A percentile compares a stretch with the other conserved stretches of the same genome.
These are phyloP conservation scores for Leptopilina syphax DNA, from an alignment of 2,888 invertebrate genomes.

Conservation along the genomic window DNA sequence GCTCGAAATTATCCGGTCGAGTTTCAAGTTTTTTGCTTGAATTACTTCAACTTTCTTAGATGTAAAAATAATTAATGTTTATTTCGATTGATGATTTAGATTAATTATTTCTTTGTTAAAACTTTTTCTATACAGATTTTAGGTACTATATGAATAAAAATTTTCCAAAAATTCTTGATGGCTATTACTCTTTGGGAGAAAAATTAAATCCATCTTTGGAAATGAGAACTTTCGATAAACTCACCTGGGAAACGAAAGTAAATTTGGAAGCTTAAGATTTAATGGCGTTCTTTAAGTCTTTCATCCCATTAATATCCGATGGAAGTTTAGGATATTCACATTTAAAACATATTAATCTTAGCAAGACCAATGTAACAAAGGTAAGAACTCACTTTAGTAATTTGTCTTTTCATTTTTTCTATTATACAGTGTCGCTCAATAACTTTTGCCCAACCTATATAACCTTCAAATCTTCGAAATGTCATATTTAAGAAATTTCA, in stretches of 20 bases:
- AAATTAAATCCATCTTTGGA: slow-evolving; percentile 75
- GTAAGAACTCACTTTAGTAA: slow-evolving; percentile 41
- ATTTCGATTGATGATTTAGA: not conserved
- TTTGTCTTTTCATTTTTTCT: not conserved
- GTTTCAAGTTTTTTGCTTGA: too few relatives aligned
- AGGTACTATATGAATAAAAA: slow-evolving; percentile 84
- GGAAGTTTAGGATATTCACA: slow-evolving; percentile 82
- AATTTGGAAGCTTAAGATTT: slow-evolving; percentile 67
- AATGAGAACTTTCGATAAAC: slow-evolving; percentile 74
- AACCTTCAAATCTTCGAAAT: too few relatives aligned
- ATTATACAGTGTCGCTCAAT: too few relatives aligned
- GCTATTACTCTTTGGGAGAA: slow-evolving; percentile 85
- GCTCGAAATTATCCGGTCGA: too few relatives aligned
- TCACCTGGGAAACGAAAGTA: slow-evolving; percentile 70
- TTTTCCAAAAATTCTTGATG: slow-evolving; percentile 82
- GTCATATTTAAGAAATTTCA: too few relatives aligned
- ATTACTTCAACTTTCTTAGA: too few relatives aligned
- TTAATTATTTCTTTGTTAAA: not conserved
- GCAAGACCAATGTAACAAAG: slow-evolving; percentile 67
- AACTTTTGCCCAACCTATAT: too few relatives aligned
- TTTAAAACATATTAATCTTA: slow-evolving; percentile 79
- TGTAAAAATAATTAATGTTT: not conserved
- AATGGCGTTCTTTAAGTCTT: slow-evolving; percentile 74
- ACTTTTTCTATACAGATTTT: slow-evolving; percentile 81
- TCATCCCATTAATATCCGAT: slow-evolving; percentile 81